These are phyloP conservation scores for Drosophila quasianomalipes DNA, from an alignment of 2,888 invertebrate genomes.

Conservation along the genomic window DNA sequence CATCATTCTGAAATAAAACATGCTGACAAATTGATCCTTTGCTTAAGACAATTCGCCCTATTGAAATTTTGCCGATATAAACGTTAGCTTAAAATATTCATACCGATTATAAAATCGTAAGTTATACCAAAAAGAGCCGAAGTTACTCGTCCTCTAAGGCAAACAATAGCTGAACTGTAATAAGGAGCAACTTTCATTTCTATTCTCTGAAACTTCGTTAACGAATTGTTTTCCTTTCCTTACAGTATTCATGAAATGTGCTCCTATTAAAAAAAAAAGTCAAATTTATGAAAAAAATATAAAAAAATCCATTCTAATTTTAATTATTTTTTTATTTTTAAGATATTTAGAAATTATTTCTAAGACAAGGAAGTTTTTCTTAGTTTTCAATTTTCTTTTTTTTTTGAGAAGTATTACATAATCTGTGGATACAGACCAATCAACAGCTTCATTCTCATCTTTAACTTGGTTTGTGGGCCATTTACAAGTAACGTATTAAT, in stretches of 20 bases:
- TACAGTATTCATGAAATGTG: background rate
- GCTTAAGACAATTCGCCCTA: background rate
- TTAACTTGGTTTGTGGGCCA: background rate
- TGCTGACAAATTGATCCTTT: slow-evolving; percentile 4
- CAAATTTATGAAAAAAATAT: background rate
- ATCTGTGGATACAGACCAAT: background rate
- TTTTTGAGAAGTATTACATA: background rate
- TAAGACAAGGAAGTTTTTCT: background rate
- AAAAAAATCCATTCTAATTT: background rate
- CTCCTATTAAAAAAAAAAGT: background rate
- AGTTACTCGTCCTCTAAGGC: background rate
- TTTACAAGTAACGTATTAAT: slow-evolving; percentile 36
- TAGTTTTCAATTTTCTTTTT: background rate
- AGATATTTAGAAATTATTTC: background rate
- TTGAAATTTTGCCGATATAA: background rate
- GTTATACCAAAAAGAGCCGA: background rate
- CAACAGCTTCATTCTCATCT: background rate
- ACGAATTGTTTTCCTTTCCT: background rate
- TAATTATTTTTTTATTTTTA: background rate
- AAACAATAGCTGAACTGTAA: background rate
- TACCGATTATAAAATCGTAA: background rate
- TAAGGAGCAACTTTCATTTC: background rate
- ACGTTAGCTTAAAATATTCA: background rate
- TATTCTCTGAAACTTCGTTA: background rate
- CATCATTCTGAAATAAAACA: slow-evolving; percentile 8